These are phyloP conservation scores for Ichneumoninae sp. DNA, from an alignment of 2,888 invertebrate species.

Conservation along the genomic window DNA sequence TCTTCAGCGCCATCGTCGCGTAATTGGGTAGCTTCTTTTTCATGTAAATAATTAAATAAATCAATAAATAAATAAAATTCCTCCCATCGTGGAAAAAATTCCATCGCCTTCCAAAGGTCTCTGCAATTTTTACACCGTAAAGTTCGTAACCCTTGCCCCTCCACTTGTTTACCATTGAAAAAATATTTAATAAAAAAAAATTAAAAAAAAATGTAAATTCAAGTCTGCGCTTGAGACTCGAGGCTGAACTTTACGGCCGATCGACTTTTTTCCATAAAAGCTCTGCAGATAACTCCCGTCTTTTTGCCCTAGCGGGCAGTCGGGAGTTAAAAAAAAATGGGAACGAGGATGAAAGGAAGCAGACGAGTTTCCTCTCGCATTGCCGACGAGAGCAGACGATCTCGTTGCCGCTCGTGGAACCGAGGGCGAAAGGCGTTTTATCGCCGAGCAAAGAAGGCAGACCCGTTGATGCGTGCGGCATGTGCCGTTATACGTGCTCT, in stretches of 20 bases:
- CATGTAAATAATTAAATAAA: too few relatives aligned
- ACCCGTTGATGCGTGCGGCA: not conserved
- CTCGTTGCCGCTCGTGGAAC: not conserved
- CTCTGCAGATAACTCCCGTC: not conserved
- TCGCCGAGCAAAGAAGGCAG: not conserved
- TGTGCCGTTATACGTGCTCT: slow-evolving; percentile 1
- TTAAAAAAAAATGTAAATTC: not conserved
- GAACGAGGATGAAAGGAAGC: not conserved
- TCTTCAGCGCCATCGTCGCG: too few relatives aligned
- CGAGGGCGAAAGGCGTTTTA: not conserved
- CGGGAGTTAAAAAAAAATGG: not conserved
- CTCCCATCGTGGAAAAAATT: too few relatives aligned
- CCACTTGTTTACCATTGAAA: not conserved
- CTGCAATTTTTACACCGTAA: not conserved
- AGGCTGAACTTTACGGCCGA: slow-evolving; percentile 27
- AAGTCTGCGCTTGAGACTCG: slow-evolving; percentile 11
- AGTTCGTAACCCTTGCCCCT: slow-evolving; percentile 8
- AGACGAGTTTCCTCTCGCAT: not conserved
- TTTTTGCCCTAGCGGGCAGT: too few relatives aligned
- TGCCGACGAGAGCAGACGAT: not conserved
- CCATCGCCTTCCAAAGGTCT: too few relatives aligned
- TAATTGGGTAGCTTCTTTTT: too few relatives aligned
- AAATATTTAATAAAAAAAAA: too few relatives aligned
- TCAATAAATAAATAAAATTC: too few relatives aligned
- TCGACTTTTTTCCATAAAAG: slow-evolving; percentile 13